These are phyloP conservation scores for Diogma glabrata DNA, from an alignment of 2,888 invertebrate species.

Conservation along the genomic window DNA sequence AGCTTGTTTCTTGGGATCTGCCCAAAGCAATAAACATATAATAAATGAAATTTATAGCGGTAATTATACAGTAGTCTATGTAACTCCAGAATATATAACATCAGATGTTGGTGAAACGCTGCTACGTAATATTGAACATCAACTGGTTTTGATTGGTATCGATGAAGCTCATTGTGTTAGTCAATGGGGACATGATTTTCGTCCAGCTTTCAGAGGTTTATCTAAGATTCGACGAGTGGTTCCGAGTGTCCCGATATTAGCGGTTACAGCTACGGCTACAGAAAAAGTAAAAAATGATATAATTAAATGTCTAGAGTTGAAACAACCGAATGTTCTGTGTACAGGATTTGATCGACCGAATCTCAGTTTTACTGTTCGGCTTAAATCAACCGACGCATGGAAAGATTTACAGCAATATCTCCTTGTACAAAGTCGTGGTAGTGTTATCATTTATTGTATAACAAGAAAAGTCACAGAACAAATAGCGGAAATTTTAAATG, in stretches of 20 bases:
- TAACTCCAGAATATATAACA: conserved; percentile 40
- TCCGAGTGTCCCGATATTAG: conserved; percentile 48
- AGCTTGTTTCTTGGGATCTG: conserved; percentile 45
- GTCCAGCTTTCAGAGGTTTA: conserved; percentile 44
- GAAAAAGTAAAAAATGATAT: conserved; percentile 50
- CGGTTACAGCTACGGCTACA: conserved; percentile 63
- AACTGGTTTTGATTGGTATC: conserved; percentile 48
- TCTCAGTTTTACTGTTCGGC: conserved; percentile 44
- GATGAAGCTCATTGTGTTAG: conserved; percentile 69
- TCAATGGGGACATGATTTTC: conserved; percentile 65
- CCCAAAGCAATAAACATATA: conserved; percentile 36
- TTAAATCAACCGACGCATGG: conserved; percentile 25
- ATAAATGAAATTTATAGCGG: conserved; percentile 23
- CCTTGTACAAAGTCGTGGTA: conserved; percentile 35
- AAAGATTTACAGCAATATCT: conserved; percentile 17
- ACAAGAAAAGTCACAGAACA: conserved; percentile 48
- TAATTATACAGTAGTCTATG: conserved; percentile 28
- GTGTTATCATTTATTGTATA: conserved; percentile 60
- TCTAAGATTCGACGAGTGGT: conserved; percentile 34
- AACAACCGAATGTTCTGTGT: conserved; percentile 41
- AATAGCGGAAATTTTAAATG: conserved; percentile 35
- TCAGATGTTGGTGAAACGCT: conserved; percentile 33
- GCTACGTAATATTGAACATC: conserved; percentile 23
- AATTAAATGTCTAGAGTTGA: conserved; percentile 38
- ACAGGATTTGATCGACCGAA: conserved; percentile 60